A percentile compares a stretch with the other conserved stretches of the same genome.
Evolutionary conservation across 2,113 vertebrate species (phyloP).

Genomic region (Theristicus caerulescens): DNA sequence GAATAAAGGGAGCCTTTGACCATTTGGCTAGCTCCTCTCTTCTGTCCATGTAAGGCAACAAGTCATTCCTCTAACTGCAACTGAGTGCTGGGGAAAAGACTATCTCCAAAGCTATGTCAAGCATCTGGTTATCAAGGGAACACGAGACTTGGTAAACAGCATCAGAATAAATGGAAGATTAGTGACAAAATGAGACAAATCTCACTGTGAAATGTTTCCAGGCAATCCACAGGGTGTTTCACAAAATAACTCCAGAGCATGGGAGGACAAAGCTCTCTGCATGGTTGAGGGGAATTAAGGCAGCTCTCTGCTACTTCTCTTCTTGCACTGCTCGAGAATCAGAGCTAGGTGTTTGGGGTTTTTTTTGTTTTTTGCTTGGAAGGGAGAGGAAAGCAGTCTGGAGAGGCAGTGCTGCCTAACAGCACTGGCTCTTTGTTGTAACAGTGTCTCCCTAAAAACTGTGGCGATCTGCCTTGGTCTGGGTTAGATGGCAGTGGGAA

Average conservation of each 20-base stretch:
- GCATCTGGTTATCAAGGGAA: not conserved
- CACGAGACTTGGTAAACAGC: not conserved
- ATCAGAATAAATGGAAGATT: not conserved
- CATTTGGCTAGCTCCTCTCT: not conserved
- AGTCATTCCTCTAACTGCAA: not conserved
- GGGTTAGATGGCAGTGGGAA: not conserved
- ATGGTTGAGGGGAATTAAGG: not conserved
- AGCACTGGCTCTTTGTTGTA: not conserved
- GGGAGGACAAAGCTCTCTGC: not conserved
- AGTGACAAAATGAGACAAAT: not conserved
- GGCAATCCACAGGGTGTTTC: not conserved
- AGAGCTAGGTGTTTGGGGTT: not conserved
- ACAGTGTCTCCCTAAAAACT: not conserved
- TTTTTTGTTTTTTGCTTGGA: not conserved
- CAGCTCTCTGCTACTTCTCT: not conserved
- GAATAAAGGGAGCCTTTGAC: not conserved
- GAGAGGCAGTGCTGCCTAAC: not conserved
- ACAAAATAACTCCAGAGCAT: not conserved
- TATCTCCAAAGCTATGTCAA: not conserved
- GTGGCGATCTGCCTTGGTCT: not conserved
- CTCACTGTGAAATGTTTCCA: not conserved
- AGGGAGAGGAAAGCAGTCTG: not conserved
- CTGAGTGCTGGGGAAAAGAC: not conserved
- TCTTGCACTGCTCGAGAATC: not conserved
- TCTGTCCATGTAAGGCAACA: not conserved